Evolutionary conservation across 2,797 vertebrate species (phyloP).

Genomic region (Sebastes trivittatus): DNA sequence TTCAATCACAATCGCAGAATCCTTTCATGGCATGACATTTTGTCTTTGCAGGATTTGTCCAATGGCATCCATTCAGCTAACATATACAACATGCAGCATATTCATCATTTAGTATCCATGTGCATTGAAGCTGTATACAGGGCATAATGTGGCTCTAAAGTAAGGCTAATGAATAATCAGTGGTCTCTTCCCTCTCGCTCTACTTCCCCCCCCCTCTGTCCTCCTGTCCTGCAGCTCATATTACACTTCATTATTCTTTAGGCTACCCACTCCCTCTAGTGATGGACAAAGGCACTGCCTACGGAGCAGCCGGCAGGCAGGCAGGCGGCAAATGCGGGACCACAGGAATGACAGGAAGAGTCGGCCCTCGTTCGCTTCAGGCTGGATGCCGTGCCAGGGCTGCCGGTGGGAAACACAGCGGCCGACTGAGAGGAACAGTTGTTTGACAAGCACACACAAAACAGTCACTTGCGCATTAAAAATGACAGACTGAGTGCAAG

Average conservation of each 20-base stretch:
- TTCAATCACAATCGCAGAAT: slow-evolving; percentile 15
- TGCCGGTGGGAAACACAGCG: slow-evolving; percentile 20
- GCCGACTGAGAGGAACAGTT: slow-evolving; percentile 22
- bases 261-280: slow-evolving; percentile 83
- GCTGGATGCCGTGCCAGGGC: slow-evolving; percentile 23
- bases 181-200: slow-evolving; percentile 17
- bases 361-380: slow-evolving; percentile 15
- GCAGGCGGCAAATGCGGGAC: slow-evolving; percentile 43
- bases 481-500: neutral
- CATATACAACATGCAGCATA: neutral
- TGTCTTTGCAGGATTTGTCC: slow-evolving; percentile 1
- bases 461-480: slow-evolving; percentile 5
- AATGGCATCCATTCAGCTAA: neutral
- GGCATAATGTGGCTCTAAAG: slow-evolving; percentile 3
- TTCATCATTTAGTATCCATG: slow-evolving; percentile 4
- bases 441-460: slow-evolving; percentile 34
- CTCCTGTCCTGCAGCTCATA: slow-evolving; percentile 32
- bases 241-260: slow-evolving; percentile 62
- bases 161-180: slow-evolving; percentile 45
- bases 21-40: neutral
- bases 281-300: slow-evolving; percentile 76
- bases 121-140: neutral
- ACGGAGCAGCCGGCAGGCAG: slow-evolving; percentile 61
- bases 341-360: slow-evolving; percentile 38
- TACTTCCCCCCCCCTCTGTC: slow-evolving; percentile 15